Base-by-base conservation (phyloP, 2,797 vertebrate species). In the Malurus leucopterus region DNA sequence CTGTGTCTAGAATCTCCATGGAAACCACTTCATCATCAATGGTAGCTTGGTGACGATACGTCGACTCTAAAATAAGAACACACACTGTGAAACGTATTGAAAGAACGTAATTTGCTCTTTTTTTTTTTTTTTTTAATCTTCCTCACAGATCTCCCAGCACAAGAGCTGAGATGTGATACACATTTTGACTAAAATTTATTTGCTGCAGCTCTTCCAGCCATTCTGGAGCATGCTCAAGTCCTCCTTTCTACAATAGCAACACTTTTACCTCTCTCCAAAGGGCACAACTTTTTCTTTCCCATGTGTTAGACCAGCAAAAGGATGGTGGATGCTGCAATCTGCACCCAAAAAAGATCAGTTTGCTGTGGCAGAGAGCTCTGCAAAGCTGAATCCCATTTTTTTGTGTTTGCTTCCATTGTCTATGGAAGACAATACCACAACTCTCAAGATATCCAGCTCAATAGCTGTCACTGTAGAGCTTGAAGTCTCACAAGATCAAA, bases 1-100 rank as follows among this genome's bases (percentile, higher is more conserved):
- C 99, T 29, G 99, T 99, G 94, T 99, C 99, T 81, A 99, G 97
- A 72, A 99, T 99, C 97, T 99, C 99, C 99, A 99, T 99, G 96
- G 98, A 97, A 93, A 99, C 98, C 21, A 97, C 96, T 96, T 99
- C 99, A 93, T 99, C 99, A 18, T 99, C 99, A 27, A 99, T 98
- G 70, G 97, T 99, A 88, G 98, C 98, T 93, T 99, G 99, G 95
- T 99, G 99, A 81, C 98, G 98, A 94, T 99, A 99, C 2, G 99
- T 99, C 83, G 99, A 99, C 95, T 99, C 99, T 99, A 94, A 62
- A 93, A 89, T 79, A 92, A 80, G 93, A 96, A 78, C 55, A 85
- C 59, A 84, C 15, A 55, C 49, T 44, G 71, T 47, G 32, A 90
- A 71, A 86, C 0, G 1, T 50, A 67, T 55, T 29, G 49, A 62